phyloP scores from a whole-genome alignment of 2,888 invertebrate genomes.

The Cacoxenus indagator region DNA sequence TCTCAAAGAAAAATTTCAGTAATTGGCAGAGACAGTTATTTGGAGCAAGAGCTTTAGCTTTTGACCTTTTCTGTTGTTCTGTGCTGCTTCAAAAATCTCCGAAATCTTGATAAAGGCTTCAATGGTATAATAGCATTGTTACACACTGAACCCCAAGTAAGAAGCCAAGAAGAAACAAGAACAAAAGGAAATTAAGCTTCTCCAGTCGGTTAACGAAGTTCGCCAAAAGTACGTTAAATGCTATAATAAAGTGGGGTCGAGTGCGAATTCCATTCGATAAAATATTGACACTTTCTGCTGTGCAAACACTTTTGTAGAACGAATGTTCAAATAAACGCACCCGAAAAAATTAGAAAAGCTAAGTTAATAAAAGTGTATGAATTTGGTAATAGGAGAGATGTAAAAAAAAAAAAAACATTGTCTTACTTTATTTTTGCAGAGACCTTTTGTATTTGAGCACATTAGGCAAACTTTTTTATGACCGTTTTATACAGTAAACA shows the following conservation, averaged over 20 bases:
- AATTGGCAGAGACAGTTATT: no score
- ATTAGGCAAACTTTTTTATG: slow-evolving; percentile 16
- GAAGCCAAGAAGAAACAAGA: no score
- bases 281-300: slow-evolving; percentile 3
- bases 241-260: background rate
- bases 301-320: no score
- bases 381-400: no score
- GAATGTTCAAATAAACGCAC: background rate
- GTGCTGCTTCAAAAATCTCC: no score
- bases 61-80: no score
- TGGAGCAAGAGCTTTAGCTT: no score
- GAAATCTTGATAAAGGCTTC: no score
- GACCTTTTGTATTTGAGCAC: background rate
- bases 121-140: no score
- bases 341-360: background rate
- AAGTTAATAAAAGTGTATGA: background rate
- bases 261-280: background rate
- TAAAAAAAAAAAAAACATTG: no score
- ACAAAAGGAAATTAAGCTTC: background rate
- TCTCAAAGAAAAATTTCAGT: no score
- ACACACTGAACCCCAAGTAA: no score
- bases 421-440: background rate
- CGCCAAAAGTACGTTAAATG: slow-evolving; percentile 8
- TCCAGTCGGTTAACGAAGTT: background rate
- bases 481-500: background rate